A percentile compares a stretch with the other conserved stretches of the same genome.
These are phyloP conservation scores for Chelidonichthys spinosus DNA, from an alignment of 2,797 vertebrate species.

Conservation along the genomic window DNA sequence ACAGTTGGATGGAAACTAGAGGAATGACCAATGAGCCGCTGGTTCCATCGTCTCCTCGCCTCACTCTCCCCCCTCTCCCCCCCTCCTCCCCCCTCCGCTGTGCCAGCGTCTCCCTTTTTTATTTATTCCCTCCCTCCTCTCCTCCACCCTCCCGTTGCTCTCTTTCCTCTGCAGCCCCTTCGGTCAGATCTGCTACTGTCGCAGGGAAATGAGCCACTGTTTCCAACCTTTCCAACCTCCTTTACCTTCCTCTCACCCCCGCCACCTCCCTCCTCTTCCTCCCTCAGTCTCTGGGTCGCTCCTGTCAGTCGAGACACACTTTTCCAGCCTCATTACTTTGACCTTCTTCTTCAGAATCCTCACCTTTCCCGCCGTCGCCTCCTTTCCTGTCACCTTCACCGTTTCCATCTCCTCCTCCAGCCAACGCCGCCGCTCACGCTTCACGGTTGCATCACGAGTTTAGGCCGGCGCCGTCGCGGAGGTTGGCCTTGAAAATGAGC, in stretches of 20 bases:
- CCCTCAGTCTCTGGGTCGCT: constrained; percentile 12
- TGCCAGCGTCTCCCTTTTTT: constrained; percentile 36
- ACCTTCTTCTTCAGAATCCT: constrained; percentile 28
- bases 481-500: constrained; percentile 3
- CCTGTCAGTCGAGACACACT: constrained; percentile 30
- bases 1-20: constrained; percentile 62
- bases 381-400: constrained; percentile 35
- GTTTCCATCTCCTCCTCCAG: constrained; percentile 36
- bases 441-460: constrained; percentile 33
- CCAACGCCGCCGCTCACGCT: not conserved
- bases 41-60: constrained; percentile 41
- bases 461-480: constrained; percentile 7
- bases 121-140: constrained; percentile 23
- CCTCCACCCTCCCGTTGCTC: constrained; percentile 1
- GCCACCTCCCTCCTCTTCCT: constrained; percentile 32
- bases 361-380: constrained; percentile 26
- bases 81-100: not conserved
- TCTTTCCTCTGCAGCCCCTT: constrained; percentile 36
- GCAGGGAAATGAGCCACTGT: constrained; percentile 58
- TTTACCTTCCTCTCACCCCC: constrained; percentile 55
- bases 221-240: constrained; percentile 64
- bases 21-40: constrained; percentile 51
- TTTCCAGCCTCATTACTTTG: constrained; percentile 43
- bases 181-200: constrained; percentile 52
- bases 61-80: constrained; percentile 28